These are phyloP conservation scores for Xiphophorus maculatus DNA, from an alignment of 2,113 vertebrate genomes.

Conservation along the genomic window DNA sequence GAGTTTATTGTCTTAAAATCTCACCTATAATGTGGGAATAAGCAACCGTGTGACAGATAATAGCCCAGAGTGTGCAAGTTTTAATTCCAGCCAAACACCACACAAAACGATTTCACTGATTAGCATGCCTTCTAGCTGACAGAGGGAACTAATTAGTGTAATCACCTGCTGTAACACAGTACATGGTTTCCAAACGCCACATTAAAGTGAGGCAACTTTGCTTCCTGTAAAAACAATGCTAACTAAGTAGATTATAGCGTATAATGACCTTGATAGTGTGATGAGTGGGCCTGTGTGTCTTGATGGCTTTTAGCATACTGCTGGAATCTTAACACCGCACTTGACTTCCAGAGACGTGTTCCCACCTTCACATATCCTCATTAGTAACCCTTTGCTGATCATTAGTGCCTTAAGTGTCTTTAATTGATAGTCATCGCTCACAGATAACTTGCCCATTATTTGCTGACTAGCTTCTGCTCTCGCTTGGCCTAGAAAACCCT, in stretches of 20 bases:
- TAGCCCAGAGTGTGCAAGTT: constrained; percentile 45
- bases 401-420: constrained; percentile 81
- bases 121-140: constrained; percentile 66
- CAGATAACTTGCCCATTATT: constrained; percentile 75
- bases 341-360: constrained; percentile 72
- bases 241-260: constrained; percentile 62
- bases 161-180: constrained; percentile 62
- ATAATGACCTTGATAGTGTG: constrained; percentile 70
- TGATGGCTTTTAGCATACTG: constrained; percentile 63
- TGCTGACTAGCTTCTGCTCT: constrained; percentile 64
- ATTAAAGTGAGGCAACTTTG: constrained; percentile 57
- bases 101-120: constrained; percentile 60
- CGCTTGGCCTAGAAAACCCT: constrained; percentile 55
- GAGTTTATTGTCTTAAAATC: constrained; percentile 15
- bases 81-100: constrained; percentile 43
- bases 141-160: constrained; percentile 71
- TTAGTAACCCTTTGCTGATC: constrained; percentile 77
- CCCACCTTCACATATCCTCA: constrained; percentile 80
- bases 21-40: constrained; percentile 31
- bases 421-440: constrained; percentile 81
- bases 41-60: constrained; percentile 56
- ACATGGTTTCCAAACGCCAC: constrained; percentile 41
- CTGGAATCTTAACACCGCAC: constrained; percentile 63
- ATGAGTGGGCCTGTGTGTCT: constrained; percentile 54
- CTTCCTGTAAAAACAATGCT: constrained; percentile 51